phyloP scores from a whole-genome alignment of 2,797 vertebrate species.

The Macropodus opercularis region DNA sequence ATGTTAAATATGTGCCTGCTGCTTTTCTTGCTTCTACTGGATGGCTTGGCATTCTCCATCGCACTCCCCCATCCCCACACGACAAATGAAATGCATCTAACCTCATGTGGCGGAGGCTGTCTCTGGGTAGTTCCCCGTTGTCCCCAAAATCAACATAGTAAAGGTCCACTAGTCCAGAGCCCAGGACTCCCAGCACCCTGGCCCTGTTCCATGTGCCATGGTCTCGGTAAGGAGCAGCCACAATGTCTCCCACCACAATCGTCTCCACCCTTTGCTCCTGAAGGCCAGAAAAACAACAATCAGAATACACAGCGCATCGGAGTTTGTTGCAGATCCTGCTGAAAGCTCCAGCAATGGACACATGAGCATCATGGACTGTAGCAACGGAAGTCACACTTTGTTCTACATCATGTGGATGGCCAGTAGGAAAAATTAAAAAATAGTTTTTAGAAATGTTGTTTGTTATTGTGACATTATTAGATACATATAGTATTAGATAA shows the following conservation, averaged over 20 bases:
- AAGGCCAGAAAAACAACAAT: slow-evolving; percentile 1
- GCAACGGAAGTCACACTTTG: too few species aligned
- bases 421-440: too few species aligned
- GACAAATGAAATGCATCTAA: slow-evolving; percentile 40
- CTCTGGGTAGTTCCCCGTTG: slow-evolving; percentile 80
- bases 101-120: slow-evolving; percentile 85
- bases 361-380: too few species aligned
- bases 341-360: too few species aligned
- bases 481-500: background rate
- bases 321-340: too few species aligned
- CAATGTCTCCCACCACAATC: slow-evolving; percentile 85
- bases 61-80: too few species aligned
- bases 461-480: background rate
- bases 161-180: slow-evolving; percentile 84
- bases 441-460: too few species aligned
- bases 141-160: slow-evolving; percentile 94
- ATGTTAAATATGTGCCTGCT: background rate
- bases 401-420: too few species aligned
- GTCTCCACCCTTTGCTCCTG: slow-evolving; percentile 80
- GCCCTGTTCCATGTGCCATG: slow-evolving; percentile 88
- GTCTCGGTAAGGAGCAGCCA: slow-evolving; percentile 84
- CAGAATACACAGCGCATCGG: background rate
- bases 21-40: background rate
- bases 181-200: slow-evolving; percentile 80
- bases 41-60: too few species aligned